phyloP scores from a whole-genome alignment of 2,113 vertebrate species.

The Bos taurus region ARS-UCD2.0 NC_037329.1:111708501-111709000 shows the following conservation, averaged over 20 bases:
- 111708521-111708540: neutral
- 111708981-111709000: neutral
- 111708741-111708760: neutral
- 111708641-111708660: neutral
- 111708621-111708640: neutral
- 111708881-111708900: fast-evolving
- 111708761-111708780: too few species aligned
- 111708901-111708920: neutral
- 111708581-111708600: neutral
- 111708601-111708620: neutral
- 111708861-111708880: neutral
- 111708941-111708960: neutral
- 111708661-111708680: neutral
- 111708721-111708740: neutral
- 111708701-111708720: neutral
- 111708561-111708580: neutral
- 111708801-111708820: neutral
- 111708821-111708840: neutral
- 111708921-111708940: neutral
- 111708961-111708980: neutral
- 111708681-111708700: neutral
- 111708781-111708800: neutral
- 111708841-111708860: neutral
- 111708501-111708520: neutral
- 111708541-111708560: neutral